Evolutionary conservation across 2,888 invertebrate species (phyloP).

Genomic region (Ommatoiulus sabulosus): DNA sequence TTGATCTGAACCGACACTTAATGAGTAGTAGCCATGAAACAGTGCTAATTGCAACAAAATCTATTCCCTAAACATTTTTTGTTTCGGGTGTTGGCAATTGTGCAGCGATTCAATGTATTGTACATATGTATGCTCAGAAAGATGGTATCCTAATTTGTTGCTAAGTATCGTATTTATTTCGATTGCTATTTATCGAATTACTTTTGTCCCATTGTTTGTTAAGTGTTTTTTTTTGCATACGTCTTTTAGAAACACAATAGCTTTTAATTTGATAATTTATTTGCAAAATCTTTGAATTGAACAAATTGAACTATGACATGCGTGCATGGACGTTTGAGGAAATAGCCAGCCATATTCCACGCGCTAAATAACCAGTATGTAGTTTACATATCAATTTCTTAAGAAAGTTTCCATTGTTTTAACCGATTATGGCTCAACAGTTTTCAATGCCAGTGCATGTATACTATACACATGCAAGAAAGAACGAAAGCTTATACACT

Average conservation of each 20-base stretch:
- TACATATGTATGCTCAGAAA: too few relatives aligned
- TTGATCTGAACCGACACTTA: too few relatives aligned
- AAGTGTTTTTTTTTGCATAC: neutral
- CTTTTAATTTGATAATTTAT: neutral
- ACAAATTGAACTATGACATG: neutral
- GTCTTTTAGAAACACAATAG: neutral
- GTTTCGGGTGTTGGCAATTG: too few relatives aligned
- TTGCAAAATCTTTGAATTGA: neutral
- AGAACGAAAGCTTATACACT: neutral
- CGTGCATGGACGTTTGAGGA: conserved; percentile 10
- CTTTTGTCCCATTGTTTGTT: neutral
- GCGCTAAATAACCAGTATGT: conserved; percentile 1
- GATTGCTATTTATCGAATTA: neutral
- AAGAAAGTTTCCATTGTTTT: neutral
- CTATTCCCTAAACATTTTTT: too few relatives aligned
- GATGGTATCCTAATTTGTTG: too few relatives aligned
- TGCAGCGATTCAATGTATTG: too few relatives aligned
- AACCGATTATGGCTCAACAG: neutral
- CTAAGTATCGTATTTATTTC: neutral
- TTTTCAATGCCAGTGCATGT: neutral
- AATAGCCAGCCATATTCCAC: neutral
- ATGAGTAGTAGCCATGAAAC: too few relatives aligned
- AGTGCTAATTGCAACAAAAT: too few relatives aligned
- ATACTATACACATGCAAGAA: too few relatives aligned
- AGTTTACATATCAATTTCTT: neutral